These are phyloP conservation scores for Lasioglossum oenotherae DNA, from an alignment of 2,888 invertebrate genomes.

Conservation along the genomic window DNA sequence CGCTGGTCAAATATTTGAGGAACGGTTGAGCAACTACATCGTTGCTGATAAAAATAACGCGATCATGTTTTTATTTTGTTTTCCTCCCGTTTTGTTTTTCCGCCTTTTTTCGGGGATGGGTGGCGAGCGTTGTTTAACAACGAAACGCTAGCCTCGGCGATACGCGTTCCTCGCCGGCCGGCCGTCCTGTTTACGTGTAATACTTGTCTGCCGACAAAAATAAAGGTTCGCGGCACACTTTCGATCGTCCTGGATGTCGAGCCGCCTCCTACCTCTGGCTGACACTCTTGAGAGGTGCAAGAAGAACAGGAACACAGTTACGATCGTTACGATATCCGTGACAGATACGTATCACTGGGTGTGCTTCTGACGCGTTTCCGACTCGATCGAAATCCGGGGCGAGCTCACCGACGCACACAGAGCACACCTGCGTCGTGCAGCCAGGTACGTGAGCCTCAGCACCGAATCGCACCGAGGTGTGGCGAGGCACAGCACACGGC, in stretches of 20 bases:
- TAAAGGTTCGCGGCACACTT: not conserved
- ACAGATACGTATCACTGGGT: constrained; percentile 55
- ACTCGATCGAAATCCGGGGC: constrained; percentile 46
- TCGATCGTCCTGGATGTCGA: not conserved
- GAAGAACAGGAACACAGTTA: constrained; percentile 20
- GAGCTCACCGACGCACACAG: constrained; percentile 13
- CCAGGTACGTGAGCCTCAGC: constrained; percentile 38
- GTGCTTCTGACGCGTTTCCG: constrained; percentile 66
- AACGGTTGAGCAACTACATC: constrained; percentile 20
- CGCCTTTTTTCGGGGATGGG: not conserved
- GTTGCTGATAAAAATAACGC: constrained; percentile 22
- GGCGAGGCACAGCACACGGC: not conserved
- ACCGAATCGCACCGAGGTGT: constrained; percentile 51
- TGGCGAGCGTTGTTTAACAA: not conserved
- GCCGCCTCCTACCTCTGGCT: not conserved
- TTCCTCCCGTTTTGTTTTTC: not conserved
- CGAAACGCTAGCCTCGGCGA: not conserved
- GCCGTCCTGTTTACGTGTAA: not conserved
- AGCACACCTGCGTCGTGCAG: not conserved
- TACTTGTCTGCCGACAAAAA: constrained; percentile 10
- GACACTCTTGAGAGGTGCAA: not conserved
- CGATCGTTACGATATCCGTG: constrained; percentile 47
- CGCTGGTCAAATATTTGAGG: constrained; percentile 41
- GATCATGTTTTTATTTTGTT: constrained; percentile 1
- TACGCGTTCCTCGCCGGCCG: not conserved